Conservation (phyloP, 2,113 vertebrate genomes). For the Platysteira castanea region DNA sequence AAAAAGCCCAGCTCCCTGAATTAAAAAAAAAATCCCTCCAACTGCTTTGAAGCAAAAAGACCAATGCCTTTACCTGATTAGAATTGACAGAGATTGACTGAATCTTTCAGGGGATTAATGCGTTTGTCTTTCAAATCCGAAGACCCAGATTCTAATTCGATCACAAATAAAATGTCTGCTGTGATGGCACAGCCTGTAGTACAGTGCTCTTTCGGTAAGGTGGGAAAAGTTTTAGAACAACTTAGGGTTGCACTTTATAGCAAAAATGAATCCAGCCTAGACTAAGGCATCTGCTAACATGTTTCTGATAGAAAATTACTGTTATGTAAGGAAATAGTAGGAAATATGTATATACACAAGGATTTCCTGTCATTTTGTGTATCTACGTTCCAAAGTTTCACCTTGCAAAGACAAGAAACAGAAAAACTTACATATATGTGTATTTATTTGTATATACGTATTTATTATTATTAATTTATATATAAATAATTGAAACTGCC, state of each 20-base stretch:
- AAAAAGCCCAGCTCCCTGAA: neutral
- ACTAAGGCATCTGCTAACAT: neutral
- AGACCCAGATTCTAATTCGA: slow-evolving; percentile 61
- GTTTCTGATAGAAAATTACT: neutral
- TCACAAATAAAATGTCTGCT: slow-evolving; percentile 36
- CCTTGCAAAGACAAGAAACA: neutral
- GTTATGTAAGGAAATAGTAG: neutral
- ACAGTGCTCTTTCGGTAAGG: neutral
- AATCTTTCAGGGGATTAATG: slow-evolving; percentile 60
- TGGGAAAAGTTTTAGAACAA: neutral
- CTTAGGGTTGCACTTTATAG: neutral
- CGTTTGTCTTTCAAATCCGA: slow-evolving; percentile 56
- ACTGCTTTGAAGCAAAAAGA: slow-evolving; percentile 36
- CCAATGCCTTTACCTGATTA: slow-evolving; percentile 44
- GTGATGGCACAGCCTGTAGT: neutral
- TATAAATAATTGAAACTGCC: neutral
- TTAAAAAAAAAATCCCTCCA: neutral
- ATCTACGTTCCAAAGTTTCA: neutral
- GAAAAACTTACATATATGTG: neutral
- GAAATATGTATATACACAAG: neutral
- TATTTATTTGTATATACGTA: accelerated
- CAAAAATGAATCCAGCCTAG: neutral
- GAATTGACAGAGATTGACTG: slow-evolving; percentile 49
- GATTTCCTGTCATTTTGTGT: neutral
- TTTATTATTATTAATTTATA: neutral